Evolutionary conservation across 2,113 vertebrate species (phyloP), one percentile per base, ranked within the genome.

Genomic region (Maccullochella peelii): DNA sequence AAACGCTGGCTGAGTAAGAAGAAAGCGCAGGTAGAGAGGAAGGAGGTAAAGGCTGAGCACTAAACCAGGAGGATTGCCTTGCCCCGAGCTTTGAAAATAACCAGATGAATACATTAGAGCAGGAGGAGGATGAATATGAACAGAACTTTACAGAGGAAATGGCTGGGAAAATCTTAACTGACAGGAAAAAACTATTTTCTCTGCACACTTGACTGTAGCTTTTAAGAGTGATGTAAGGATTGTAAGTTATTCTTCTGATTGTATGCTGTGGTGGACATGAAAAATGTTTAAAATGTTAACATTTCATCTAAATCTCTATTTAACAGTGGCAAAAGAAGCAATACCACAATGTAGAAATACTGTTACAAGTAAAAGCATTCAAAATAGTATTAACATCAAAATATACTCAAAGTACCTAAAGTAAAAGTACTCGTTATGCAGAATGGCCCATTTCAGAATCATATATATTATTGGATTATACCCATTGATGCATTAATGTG

Each of bases 11-110:
- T 10, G 73, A 20, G 33, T 25, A 9, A 54, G 68, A 82, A 65
- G 66, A 84, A 83, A 86, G 79, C 30, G 71, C 72, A 78, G 79
- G 75, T 67, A 58, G 76, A 84, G 62, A 83, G 59, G 40, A 73
- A 68, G 66, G 55, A 80, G 73, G 71, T 40, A 27, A 80, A 70
- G 57, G 54, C 50, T n/a, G 40, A 54, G 62, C 49, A 23, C 14
- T n/a, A 11, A 86, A 83, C 20, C 40, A 69, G 59, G 54, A 72
- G 79, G 52, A 69, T 2, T 11, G 12, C 52, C 52, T 20, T 8
- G 9, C 38, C 33, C 47, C 0, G 1, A 70, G 72, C 71, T 81
- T 74, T 54, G 42, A 81, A 79, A 79, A 70, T 2, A 69, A 59
- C 30, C 67, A 61, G 23, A 63, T 57, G 18, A 87, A 69, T 50